A percentile compares a stretch with the other conserved stretches of the same genome.
These are phyloP conservation scores for Archaeoteleia sp. DNA, from an alignment of 2,888 invertebrate species.

Conservation along the genomic window DNA sequence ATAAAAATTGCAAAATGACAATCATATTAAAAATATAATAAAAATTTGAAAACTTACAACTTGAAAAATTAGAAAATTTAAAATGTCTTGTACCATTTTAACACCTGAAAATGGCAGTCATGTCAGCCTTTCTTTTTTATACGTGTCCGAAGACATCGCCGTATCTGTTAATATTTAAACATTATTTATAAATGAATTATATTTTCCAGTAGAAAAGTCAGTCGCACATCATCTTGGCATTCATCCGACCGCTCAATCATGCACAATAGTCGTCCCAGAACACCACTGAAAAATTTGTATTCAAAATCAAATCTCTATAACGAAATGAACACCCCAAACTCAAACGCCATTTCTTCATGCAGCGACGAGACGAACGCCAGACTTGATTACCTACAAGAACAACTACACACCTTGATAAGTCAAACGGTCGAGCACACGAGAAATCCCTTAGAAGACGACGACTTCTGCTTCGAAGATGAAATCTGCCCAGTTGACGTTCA, in stretches of 20 bases:
- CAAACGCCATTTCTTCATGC: conserved; percentile 55
- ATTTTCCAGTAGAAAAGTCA: conserved; percentile 63
- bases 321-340: conserved; percentile 4
- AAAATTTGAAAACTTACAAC: too few species aligned
- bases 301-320: conserved; percentile 16
- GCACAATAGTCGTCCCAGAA: conserved; percentile 42
- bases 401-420: conserved; percentile 64
- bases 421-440: conserved; percentile 65
- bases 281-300: conserved; percentile 74
- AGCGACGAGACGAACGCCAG: conserved; percentile 64
- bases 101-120: too few species aligned
- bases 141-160: too few species aligned
- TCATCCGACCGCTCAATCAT: conserved; percentile 65
- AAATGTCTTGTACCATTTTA: too few species aligned
- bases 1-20: too few species aligned
- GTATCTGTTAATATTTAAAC: too few species aligned
- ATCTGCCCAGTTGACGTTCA: too few species aligned
- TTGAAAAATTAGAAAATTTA: too few species aligned
- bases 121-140: too few species aligned
- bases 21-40: too few species aligned
- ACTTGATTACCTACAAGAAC: conserved; percentile 64
- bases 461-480: conserved; percentile 57
- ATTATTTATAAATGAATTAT: too few species aligned
- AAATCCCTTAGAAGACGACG: conserved; percentile 59
- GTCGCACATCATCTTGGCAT: conserved; percentile 82